Evolutionary conservation across 2,888 invertebrate species (phyloP), one percentile per base, ranked within the genome.

Genomic region (Lochmaea crataegi): DNA sequence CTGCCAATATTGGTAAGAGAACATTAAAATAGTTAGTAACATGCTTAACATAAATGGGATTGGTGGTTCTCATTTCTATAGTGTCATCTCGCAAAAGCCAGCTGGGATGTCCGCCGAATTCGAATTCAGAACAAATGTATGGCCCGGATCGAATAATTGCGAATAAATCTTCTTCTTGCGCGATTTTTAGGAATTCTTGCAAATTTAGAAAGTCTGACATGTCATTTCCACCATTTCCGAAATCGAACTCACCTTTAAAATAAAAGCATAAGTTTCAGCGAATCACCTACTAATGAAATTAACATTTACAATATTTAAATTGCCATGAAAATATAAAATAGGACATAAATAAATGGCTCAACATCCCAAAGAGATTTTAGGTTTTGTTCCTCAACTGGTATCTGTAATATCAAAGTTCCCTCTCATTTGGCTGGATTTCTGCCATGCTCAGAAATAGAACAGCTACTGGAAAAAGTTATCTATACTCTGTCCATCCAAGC

Each of bases 111-210:
- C 87, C 87, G 12, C 87, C 87, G 74, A 85, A 87, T 75, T 97
- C 97, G 86, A 96, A 92, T 88, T 98, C 97, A 14, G 94, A 95
- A 85, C 96, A 96, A 79, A 97, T 96, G 82, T 95, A 98, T 0
- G 97, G 97, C 0, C 97, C 97, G 0, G 95, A 93, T 32, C 97
- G 88, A 1, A 98, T 86, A 58, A 97, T 90, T 0, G 96, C 95
- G 42, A 93, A 87, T 48, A 98, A 87, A 72, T 93, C 94, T 84
- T 94, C 93, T 78, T 93, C 91, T 67, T 93, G 90, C 0, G 97
- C 97, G 1, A 90, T 87, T 76, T 90, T 87, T 5, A 96, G 88
- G 83, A 94, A 96, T 63, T 88, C 87, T 48, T 89, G 90, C 4
- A 93, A 77, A 80, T 92, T 88, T 18, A 90, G 83, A 65, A 82